These are phyloP conservation scores for Cyphomyrmex costatus DNA, from an alignment of 1,140 invertebrate species.

Conservation along the genomic window DNA sequence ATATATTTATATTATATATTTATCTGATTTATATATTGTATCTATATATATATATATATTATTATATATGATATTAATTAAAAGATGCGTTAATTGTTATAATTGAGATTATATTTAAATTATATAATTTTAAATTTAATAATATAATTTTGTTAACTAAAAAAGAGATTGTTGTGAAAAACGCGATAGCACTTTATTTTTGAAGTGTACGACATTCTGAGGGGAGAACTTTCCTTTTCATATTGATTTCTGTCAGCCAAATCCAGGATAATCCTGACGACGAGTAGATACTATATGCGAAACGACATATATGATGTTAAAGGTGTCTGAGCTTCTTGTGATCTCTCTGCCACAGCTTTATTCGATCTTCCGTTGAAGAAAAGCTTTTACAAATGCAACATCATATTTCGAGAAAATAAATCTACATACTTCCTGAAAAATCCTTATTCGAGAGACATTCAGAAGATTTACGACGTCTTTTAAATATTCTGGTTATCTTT, in stretches of 20 bases:
- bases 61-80: background rate
- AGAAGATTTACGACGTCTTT: background rate
- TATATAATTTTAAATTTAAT: slow-evolving; percentile 5
- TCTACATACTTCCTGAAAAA: slow-evolving; percentile 2
- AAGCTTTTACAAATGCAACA: slow-evolving; percentile 23
- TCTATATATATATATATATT: background rate
- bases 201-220: background rate
- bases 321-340: slow-evolving; percentile 26
- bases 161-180: background rate
- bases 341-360: slow-evolving; percentile 16
- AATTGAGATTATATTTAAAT: slow-evolving; percentile 9
- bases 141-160: background rate
- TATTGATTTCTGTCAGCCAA: slow-evolving; percentile 45
- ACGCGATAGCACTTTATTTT: background rate
- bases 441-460: background rate
- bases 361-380: background rate
- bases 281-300: background rate
- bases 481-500: background rate
- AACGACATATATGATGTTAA: slow-evolving; percentile 21
- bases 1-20: too few relatives aligned
- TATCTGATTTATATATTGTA: too few relatives aligned
- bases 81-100: background rate
- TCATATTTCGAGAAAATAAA: slow-evolving; percentile 21
- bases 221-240: background rate
- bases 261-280: slow-evolving; percentile 39